Conservation (phyloP, 2,113 vertebrate genomes). For the Elanoides forficatus region DNA sequence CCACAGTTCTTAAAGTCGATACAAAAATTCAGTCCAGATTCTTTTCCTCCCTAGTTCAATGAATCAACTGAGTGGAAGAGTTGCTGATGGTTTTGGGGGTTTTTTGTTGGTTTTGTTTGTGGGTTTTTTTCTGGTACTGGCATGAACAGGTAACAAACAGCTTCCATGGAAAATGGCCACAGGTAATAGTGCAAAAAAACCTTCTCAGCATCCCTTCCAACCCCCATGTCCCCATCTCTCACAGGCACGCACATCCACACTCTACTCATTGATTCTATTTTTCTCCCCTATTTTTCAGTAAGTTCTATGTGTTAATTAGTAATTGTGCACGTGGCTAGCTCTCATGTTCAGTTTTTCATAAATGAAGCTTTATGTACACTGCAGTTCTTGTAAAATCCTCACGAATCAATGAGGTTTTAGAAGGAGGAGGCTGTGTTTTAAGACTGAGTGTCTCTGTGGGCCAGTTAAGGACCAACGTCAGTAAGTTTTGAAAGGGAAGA, state of each 20-base stretch:
- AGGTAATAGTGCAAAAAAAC: background rate
- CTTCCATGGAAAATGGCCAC: background rate
- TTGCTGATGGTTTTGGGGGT: background rate
- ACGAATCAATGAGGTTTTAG: background rate
- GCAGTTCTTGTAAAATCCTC: background rate
- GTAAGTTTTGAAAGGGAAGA: background rate
- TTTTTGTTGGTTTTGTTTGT: too few species aligned
- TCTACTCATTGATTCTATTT: background rate
- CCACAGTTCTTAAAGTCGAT: background rate
- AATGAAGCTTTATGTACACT: background rate
- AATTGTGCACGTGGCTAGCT: background rate
- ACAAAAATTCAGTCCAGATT: background rate
- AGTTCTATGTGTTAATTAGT: background rate
- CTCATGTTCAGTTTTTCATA: background rate
- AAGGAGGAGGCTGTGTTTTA: background rate
- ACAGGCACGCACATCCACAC: background rate
- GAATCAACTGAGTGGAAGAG: background rate
- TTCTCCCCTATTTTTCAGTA: background rate
- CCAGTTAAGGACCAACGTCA: background rate
- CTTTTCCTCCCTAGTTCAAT: background rate
- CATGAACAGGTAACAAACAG: background rate
- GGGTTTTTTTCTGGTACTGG: background rate
- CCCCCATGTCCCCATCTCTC: accelerated
- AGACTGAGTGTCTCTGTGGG: background rate
- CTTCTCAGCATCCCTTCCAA: background rate